Base-by-base conservation (phyloP, 2,888 invertebrate species). In the Pantelozetes paolii region DNA sequence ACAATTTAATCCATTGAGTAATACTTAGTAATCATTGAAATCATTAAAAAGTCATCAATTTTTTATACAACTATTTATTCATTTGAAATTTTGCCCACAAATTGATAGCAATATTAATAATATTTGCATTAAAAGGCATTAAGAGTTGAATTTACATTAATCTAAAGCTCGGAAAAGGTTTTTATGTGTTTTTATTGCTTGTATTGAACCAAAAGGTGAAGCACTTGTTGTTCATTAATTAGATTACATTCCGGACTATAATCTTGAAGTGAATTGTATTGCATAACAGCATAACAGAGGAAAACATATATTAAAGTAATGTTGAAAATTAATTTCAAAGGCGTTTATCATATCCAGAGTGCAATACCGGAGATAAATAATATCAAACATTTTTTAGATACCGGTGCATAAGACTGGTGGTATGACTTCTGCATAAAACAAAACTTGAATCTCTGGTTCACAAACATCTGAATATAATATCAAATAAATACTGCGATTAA, bases 241-340 rank as follows among this genome's bases (percentile, higher is more conserved):
- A 59, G 59, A 59, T 59, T 59, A 59, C n/a, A 59, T n/a, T 20
- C 59, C 59, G 59, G 59, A 32, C 30, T 59, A 59, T 59, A 59
- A 57, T 57, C 57, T 26, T n/a, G 23, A 13, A 9, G 45, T 57
- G 11, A 13, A 23, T 8, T 8, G 30, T 30, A 50, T 50, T 50
- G n/a, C 50, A n/a, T 8, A 50, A 50, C 20, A n/a, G 23, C 23
- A 57, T 30, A 11, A 5, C 59, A 18, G 3, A 28, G 5, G 2
- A 59, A 30, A 59, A 28, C 30, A 30, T 2, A 50, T n/a, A n/a
- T n/a, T n/a, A n/a, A n/a, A n/a, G n/a, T n/a, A n/a, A n/a, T n/a
- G n/a, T 1, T 23, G 3, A 50, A 32, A 59, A 30, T 30, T 59
- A 59, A 59, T 30, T 59, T 59, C 32, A 30, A 59, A 59, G 30